A percentile compares a stretch with the other conserved stretches of the same genome.
Evolutionary conservation across 1,140 invertebrate genomes (phyloP).

Genomic region (Drosophila burlai): DNA sequence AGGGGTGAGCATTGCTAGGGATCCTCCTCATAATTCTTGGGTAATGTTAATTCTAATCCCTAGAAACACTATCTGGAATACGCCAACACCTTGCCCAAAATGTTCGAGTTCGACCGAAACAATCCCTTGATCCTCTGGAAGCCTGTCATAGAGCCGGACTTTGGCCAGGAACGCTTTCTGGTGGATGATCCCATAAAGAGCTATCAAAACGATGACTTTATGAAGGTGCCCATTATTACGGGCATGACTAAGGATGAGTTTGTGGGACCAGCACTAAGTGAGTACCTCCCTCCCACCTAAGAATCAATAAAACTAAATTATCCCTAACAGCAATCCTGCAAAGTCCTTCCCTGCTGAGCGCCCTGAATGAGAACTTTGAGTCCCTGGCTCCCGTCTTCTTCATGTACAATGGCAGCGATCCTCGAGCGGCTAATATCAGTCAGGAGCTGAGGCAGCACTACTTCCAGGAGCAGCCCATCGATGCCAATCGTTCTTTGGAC

Average conservation of each 20-base stretch:
- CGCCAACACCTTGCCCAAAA: slow-evolving; percentile 85
- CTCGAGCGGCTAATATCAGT: slow-evolving; percentile 86
- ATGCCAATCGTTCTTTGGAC: slow-evolving; percentile 58
- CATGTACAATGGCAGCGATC: slow-evolving; percentile 86
- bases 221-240: slow-evolving; percentile 89
- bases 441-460: slow-evolving; percentile 70
- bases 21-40: fast-evolving
- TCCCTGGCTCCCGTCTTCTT: slow-evolving; percentile 87
- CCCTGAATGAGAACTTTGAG: slow-evolving; percentile 86
- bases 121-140: slow-evolving; percentile 88
- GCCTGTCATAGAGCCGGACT: slow-evolving; percentile 89
- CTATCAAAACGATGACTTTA: slow-evolving; percentile 87
- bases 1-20: slow-evolving; percentile 73
- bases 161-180: slow-evolving; percentile 89
- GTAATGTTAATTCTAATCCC: background rate
- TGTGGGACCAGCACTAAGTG: slow-evolving; percentile 86
- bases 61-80: slow-evolving; percentile 86
- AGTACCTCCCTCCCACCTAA: slow-evolving; percentile 30
- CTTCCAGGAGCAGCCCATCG: slow-evolving; percentile 55
- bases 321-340: slow-evolving; percentile 81
- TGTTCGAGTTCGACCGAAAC: slow-evolving; percentile 86
- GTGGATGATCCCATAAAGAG: slow-evolving; percentile 87
- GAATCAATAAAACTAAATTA: too few species aligned
- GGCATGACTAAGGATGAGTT: slow-evolving; percentile 90
- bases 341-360: slow-evolving; percentile 84